These are phyloP conservation scores for Lepus americanus DNA, from an alignment of 2,113 vertebrate species.

Conservation along the genomic window DNA sequence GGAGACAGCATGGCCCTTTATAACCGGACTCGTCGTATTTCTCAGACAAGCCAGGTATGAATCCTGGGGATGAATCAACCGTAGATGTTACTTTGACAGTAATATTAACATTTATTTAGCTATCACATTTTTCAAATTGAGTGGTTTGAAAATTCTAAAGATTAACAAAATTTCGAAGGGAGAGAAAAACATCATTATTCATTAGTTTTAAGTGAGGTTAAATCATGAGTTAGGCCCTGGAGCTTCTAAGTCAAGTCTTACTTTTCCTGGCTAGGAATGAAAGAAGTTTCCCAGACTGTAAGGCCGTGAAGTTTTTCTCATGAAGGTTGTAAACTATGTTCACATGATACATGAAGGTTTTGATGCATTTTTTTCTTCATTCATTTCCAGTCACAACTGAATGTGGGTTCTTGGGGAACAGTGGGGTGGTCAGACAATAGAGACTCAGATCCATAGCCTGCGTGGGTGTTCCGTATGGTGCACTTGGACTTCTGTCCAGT, in stretches of 20 bases:
- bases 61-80: too few relatives aligned
- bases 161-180: neutral
- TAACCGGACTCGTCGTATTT: conserved; percentile 93
- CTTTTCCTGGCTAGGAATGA: neutral
- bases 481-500: neutral
- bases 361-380: neutral
- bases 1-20: conserved; percentile 93
- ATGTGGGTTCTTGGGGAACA: neutral
- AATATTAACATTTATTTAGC: neutral
- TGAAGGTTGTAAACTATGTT: neutral
- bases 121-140: neutral
- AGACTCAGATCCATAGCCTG: neutral
- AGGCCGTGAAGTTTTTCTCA: neutral
- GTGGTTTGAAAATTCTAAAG: neutral
- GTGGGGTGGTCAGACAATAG: neutral
- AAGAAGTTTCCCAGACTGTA: too few relatives aligned
- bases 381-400: neutral
- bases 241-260: neutral
- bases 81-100: neutral
- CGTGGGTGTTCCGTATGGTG: rapidly evolving
- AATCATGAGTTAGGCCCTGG: neutral
- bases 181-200: neutral
- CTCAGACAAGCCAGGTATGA: conserved; percentile 95
- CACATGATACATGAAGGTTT: too few relatives aligned
- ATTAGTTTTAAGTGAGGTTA: neutral